A percentile compares a stretch with the other conserved stretches of the same genome.
Conservation (phyloP, 2,797 vertebrate genomes). For the Sarcoramphus papa region DNA sequence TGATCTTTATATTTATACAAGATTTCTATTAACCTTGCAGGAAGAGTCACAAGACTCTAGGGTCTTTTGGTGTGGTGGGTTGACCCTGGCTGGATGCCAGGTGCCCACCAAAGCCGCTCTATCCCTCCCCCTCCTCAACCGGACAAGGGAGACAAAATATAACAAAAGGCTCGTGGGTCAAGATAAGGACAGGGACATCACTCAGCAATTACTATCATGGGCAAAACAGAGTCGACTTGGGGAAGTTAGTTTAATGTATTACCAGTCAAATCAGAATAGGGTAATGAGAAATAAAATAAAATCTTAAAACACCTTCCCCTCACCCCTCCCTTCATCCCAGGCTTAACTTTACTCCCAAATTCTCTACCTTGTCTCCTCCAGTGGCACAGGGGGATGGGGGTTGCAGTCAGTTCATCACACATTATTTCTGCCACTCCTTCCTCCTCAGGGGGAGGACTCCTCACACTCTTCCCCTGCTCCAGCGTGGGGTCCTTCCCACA, state of each 20-base stretch:
- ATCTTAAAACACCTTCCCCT: background rate
- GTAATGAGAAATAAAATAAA: background rate
- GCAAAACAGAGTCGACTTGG: background rate
- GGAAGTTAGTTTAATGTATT: no score
- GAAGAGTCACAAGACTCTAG: background rate
- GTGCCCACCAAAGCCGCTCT: background rate
- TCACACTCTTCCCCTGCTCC: background rate
- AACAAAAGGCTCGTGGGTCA: background rate
- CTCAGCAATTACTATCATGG: background rate
- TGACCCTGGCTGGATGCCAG: background rate
- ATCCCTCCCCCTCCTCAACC: background rate
- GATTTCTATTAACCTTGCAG: background rate
- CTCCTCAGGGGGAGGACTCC: no score
- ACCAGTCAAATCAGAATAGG: background rate
- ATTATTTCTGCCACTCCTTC: no score
- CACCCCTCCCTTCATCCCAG: background rate
- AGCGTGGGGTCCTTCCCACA: background rate
- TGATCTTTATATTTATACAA: background rate
- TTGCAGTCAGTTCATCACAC: no score
- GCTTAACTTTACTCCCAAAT: background rate
- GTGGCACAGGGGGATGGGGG: no score
- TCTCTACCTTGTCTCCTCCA: no score
- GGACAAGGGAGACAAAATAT: background rate
- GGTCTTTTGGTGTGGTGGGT: background rate
- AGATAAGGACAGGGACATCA: background rate